Conservation (phyloP, 1,140 invertebrate species). For the Bradynema listronoti region DNA sequence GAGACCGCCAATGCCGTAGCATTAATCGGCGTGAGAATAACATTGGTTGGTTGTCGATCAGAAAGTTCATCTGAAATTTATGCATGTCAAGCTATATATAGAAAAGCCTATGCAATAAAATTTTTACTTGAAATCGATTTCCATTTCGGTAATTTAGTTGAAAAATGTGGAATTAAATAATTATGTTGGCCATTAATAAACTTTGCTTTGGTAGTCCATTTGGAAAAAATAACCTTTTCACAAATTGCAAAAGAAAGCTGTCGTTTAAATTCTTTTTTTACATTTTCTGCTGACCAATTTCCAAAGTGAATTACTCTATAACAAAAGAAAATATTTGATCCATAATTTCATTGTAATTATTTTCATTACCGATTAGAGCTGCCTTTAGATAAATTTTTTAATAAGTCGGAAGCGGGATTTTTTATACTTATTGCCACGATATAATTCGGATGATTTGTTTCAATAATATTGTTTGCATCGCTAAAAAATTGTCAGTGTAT, state of each 20-base stretch:
- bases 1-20: slow-evolving; percentile 44
- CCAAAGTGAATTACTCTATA: slow-evolving; percentile 48
- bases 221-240: slow-evolving; percentile 30
- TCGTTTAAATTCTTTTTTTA: slow-evolving; percentile 40
- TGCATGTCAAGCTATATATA: neutral
- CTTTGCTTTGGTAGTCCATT: slow-evolving; percentile 3
- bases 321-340: neutral
- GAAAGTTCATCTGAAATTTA: slow-evolving; percentile 5
- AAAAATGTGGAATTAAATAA: slow-evolving; percentile 1
- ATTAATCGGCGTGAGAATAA: slow-evolving; percentile 41
- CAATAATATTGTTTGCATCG: slow-evolving; percentile 7
- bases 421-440: slow-evolving; percentile 43
- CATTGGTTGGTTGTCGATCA: slow-evolving; percentile 37
- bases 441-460: slow-evolving; percentile 35
- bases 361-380: slow-evolving; percentile 34
- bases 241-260: slow-evolving; percentile 52
- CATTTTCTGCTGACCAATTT: slow-evolving; percentile 36
- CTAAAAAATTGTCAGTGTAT: slow-evolving; percentile 12
- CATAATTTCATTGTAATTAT: neutral
- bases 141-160: slow-evolving; percentile 25
- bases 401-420: slow-evolving; percentile 36
- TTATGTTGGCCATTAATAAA: slow-evolving; percentile 24
- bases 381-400: slow-evolving; percentile 34
- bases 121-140: slow-evolving; percentile 19
- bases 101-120: neutral